phyloP scores from a whole-genome alignment of 2,888 invertebrate species.

The Cremastobaeus sp. region DNA sequence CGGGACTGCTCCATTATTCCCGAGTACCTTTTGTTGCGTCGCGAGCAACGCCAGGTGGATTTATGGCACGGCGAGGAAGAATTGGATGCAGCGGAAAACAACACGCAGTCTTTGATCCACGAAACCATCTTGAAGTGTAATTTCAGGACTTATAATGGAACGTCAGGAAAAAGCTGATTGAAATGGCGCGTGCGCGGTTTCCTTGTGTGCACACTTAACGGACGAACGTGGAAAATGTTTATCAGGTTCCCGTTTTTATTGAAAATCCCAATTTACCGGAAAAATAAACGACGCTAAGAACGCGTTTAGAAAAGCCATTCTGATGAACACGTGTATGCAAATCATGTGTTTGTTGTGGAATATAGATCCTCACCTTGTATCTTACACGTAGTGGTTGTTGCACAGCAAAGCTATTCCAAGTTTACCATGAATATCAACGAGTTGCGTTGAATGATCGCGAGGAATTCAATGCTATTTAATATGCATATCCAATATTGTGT shows the following conservation, averaged over 20 bases:
- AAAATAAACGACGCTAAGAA: too few relatives aligned
- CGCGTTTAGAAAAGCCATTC: too few relatives aligned
- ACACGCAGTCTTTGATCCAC: conserved; percentile 31
- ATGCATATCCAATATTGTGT: conserved; percentile 58
- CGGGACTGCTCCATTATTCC: conserved; percentile 62
- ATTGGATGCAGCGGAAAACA: conserved; percentile 46
- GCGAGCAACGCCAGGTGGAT: conserved; percentile 62
- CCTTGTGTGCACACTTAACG: too few relatives aligned
- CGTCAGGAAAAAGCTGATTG: conserved; percentile 18
- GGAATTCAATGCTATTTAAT: conserved; percentile 59
- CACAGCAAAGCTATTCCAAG: conserved; percentile 39
- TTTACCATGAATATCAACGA: conserved; percentile 64
- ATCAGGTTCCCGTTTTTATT: too few relatives aligned
- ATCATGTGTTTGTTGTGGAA: conserved; percentile 2
- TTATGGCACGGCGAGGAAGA: conserved; percentile 61
- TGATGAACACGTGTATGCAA: conserved; percentile 8
- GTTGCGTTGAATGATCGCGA: conserved; percentile 51
- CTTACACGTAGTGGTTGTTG: conserved; percentile 28
- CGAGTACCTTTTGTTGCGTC: conserved; percentile 55
- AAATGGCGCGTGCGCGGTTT: too few relatives aligned
- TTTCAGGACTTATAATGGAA: conserved; percentile 40
- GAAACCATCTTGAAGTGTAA: conserved; percentile 34
- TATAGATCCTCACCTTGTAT: conserved; percentile 30
- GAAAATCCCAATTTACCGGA: too few relatives aligned
- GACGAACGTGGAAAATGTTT: too few relatives aligned